Evolutionary conservation across 2,888 invertebrate species (phyloP).

Genomic region (Troides helena): DNA sequence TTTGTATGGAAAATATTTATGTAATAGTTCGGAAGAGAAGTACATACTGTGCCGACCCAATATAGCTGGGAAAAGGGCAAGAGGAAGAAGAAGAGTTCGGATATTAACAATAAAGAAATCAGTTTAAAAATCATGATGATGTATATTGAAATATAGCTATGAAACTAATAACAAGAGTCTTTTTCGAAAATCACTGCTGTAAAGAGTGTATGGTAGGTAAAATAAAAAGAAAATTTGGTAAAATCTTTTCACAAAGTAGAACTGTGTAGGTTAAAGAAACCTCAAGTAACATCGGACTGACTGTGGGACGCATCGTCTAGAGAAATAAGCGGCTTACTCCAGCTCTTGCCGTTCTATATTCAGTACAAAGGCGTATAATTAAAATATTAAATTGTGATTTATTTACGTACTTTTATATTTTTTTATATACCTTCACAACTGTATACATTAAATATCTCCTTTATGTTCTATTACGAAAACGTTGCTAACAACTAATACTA

Average conservation of each 20-base stretch:
- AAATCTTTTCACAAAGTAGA: background rate
- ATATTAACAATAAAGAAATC: no score
- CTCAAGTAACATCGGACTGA: constrained; percentile 9
- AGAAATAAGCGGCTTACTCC: constrained; percentile 20
- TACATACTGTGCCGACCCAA: no score
- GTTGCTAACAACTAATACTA: no score
- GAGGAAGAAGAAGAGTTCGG: no score
- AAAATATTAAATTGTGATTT: constrained; percentile 7
- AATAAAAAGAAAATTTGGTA: background rate
- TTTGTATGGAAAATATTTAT: no score
- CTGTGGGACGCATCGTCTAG: constrained; percentile 7
- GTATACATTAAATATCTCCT: background rate
- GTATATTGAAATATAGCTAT: no score
- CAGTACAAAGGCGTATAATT: constrained; percentile 19
- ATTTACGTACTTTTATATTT: background rate
- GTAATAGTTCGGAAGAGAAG: no score
- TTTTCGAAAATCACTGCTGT: background rate
- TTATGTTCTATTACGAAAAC: background rate
- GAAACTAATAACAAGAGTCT: background rate
- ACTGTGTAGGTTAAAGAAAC: constrained; percentile 3
- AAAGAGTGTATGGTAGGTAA: background rate
- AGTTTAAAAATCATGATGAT: no score
- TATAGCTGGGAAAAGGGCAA: no score
- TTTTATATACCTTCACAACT: background rate
- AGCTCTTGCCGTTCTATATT: constrained; percentile 12